Base-by-base conservation (phyloP, 2,888 invertebrate genomes). In the Schizotus pectinicornis region DNA sequence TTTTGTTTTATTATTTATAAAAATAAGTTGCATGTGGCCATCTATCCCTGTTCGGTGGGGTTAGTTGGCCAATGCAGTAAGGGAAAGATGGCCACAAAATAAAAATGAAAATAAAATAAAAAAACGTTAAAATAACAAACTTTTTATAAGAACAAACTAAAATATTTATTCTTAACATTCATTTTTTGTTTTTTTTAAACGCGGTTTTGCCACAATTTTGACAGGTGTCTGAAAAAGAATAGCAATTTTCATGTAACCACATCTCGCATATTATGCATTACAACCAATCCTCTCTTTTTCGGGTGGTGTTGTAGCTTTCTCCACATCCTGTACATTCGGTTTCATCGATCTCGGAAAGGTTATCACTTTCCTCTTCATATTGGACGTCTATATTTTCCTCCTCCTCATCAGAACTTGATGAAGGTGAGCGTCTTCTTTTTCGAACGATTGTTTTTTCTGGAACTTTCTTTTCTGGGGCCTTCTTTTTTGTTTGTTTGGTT, bases 161-260 rank as follows among this genome's bases (percentile, higher is more conserved):
- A 50, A 11, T 38, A 42, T 35, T 35, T 34, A 12, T 39, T 22
- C 8, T 37, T 22, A 22, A 5, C 22, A 22, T 22, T 37, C 38
- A 35, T 22, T 55, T 56, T n/a, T n/a, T n/a, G n/a, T n/a, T n/a
- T n/a, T n/a, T n/a, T n/a, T 56, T 50, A 56, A 53, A 49, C 30
- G 49, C 50, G 9, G 42, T 57, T 57, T 52, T 61, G 42, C 48
- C 57, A 37, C 47, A 61, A 39, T 57, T 59, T 45, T 59, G 46
- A 41, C 52, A 57, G 31, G 57, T 53, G 38, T 52, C 52, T 52
- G 43, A 11, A 48, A 45, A 61, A 53, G 56, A 57, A 48, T 52
- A 61, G 46, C 57, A 57, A 43, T 57, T 57, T 61, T 61, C 57
- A 57, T 61, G 57, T 43, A 57, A 60, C 53, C 56, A 60, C 47